These are phyloP conservation scores for Coremacera marginata DNA, from an alignment of 2,888 invertebrate species.

Conservation along the genomic window DNA sequence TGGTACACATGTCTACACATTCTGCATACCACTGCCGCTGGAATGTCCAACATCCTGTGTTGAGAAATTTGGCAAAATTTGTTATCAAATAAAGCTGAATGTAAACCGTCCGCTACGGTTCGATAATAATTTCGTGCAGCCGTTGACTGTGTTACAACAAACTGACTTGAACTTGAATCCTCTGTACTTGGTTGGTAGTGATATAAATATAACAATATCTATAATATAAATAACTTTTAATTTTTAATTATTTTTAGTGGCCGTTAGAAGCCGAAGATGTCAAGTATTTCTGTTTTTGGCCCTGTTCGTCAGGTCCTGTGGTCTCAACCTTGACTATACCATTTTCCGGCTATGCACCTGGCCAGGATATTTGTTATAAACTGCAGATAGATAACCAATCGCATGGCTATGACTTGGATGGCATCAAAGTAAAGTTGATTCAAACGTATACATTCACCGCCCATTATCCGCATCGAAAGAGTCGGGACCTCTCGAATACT, in stretches of 20 bases:
- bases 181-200: conserved; percentile 72
- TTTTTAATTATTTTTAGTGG: conserved; percentile 38
- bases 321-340: conserved; percentile 49
- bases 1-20: conserved; percentile 54
- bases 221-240: background rate
- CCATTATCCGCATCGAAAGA: conserved; percentile 47
- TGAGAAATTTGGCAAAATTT: conserved; percentile 78
- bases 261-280: conserved; percentile 47
- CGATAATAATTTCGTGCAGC: conserved; percentile 58
- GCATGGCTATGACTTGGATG: conserved; percentile 47
- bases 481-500: conserved; percentile 34
- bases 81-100: conserved; percentile 80
- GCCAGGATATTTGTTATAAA: conserved; percentile 50
- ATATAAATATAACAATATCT: too few species aligned
- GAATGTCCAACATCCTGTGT: conserved; percentile 71
- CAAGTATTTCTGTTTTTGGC: conserved; percentile 52
- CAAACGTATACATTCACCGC: conserved; percentile 50
- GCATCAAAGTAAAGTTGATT: conserved; percentile 42
- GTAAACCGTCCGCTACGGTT: conserved; percentile 86
- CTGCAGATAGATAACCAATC: conserved; percentile 54
- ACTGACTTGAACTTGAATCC: conserved; percentile 82
- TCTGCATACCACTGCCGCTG: conserved; percentile 50
- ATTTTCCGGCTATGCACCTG: conserved; percentile 54
- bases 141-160: conserved; percentile 80
- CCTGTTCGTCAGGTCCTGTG: conserved; percentile 50